Percentiles rank a stretch among this genome's conserved stretches.
phyloP scores from a whole-genome alignment of 2,888 invertebrate species.

The Idaea aversata region DNA sequence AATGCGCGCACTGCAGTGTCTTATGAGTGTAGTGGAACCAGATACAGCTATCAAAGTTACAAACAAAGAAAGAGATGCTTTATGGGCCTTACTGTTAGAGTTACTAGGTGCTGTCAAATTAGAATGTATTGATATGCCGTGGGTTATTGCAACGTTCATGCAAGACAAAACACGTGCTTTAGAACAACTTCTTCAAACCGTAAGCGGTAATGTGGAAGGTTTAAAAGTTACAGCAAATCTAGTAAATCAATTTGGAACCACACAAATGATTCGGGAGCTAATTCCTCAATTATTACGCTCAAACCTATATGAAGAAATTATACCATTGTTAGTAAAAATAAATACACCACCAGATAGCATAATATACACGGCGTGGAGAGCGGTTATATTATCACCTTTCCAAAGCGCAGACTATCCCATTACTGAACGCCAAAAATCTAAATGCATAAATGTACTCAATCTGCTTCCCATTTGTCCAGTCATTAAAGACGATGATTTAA shows the following conservation, averaged over 20 bases:
- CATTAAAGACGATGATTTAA: constrained; percentile 67
- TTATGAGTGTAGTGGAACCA: constrained; percentile 70
- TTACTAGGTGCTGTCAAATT: constrained; percentile 63
- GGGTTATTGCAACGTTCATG: constrained; percentile 65
- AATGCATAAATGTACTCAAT: constrained; percentile 69
- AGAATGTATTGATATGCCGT: constrained; percentile 72
- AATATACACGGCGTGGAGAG: constrained; percentile 65
- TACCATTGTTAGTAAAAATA: constrained; percentile 61
- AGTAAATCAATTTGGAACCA: constrained; percentile 54
- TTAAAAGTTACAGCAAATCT: constrained; percentile 62
- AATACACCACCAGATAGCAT: constrained; percentile 54
- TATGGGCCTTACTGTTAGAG: constrained; percentile 69
- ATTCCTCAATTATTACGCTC: constrained; percentile 57
- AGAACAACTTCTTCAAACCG: constrained; percentile 60
- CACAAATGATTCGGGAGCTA: constrained; percentile 48
- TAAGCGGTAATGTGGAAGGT: constrained; percentile 54
- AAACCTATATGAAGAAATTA: constrained; percentile 62
- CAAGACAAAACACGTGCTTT: constrained; percentile 67
- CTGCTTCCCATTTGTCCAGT: constrained; percentile 69
- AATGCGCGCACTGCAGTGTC: constrained; percentile 71
- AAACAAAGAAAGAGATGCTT: constrained; percentile 58
- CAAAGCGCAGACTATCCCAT: constrained; percentile 73
- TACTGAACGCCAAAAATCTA: constrained; percentile 66
- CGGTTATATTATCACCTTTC: constrained; percentile 67
- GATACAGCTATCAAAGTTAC: constrained; percentile 72